A percentile compares a stretch with the other conserved stretches of the same genome.
Conservation (phyloP, 2,113 vertebrate species). For the Chloropsis hardwickii region DNA sequence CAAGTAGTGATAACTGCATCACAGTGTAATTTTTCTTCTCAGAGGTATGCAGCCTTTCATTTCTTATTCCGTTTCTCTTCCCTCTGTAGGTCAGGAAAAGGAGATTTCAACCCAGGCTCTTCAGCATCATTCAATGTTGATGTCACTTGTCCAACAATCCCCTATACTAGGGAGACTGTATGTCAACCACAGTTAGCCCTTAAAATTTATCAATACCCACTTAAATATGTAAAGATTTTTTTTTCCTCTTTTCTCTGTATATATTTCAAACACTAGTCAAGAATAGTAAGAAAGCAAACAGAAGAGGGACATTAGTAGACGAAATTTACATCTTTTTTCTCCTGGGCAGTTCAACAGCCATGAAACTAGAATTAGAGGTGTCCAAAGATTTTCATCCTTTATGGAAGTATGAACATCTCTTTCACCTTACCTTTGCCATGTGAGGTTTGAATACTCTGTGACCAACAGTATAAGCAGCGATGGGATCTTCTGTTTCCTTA, state of each 20-base stretch:
- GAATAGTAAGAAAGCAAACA: background rate
- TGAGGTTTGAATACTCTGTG: background rate
- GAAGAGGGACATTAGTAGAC: background rate
- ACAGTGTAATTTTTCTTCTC: constrained; percentile 55
- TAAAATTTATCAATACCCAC: constrained; percentile 19
- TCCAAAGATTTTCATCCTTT: background rate
- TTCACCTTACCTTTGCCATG: background rate
- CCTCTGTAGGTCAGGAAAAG: constrained; percentile 21
- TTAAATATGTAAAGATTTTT: background rate
- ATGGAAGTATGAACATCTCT: background rate
- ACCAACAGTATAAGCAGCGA: constrained; percentile 58
- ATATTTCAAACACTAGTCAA: constrained; percentile 26
- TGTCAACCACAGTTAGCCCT: constrained; percentile 32
- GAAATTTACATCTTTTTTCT: constrained; percentile 7
- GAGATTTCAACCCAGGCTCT: constrained; percentile 51
- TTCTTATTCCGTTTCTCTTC: constrained; percentile 65
- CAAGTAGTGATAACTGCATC: constrained; percentile 53
- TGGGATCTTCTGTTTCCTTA: constrained; percentile 61
- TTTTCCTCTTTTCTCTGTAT: background rate
- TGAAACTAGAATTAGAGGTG: background rate
- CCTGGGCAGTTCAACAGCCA: background rate
- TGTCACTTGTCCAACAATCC: constrained; percentile 27
- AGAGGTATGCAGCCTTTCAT: constrained; percentile 46
- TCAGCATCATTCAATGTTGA: constrained; percentile 51
- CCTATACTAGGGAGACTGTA: background rate